Percentiles rank a stretch among this genome's conserved stretches.
Evolutionary conservation across 2,797 vertebrate genomes (phyloP).

Genomic region (Iguana delicatissima): DNA sequence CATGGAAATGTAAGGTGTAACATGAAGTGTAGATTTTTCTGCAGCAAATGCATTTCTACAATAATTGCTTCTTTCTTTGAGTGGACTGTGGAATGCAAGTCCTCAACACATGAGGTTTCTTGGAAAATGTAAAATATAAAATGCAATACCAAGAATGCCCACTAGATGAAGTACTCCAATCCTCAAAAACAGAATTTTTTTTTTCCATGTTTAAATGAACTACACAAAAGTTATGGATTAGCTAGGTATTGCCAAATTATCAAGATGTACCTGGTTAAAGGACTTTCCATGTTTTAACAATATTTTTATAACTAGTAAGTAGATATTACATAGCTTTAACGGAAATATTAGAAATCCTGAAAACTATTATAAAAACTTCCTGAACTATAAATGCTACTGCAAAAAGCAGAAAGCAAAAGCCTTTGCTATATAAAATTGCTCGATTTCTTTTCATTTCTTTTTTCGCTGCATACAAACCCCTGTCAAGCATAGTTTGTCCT

Average conservation of each 20-base stretch:
- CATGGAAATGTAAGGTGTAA: constrained; percentile 26
- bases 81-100: neutral
- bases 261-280: neutral
- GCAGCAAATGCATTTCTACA: neutral
- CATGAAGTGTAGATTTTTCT: neutral
- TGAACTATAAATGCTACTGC: constrained; percentile 5
- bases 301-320: no score
- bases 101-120: neutral
- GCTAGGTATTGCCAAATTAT: neutral
- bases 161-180: constrained; percentile 26
- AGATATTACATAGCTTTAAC: no score
- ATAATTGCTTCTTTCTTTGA: neutral
- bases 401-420: constrained; percentile 14
- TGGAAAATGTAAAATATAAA: neutral
- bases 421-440: constrained; percentile 50
- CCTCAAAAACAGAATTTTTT: constrained; percentile 21
- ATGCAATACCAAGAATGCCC: constrained; percentile 24
- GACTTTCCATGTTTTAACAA: no score
- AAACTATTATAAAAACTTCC: constrained; percentile 33
- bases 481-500: neutral
- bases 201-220: constrained; percentile 2
- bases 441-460: constrained; percentile 17
- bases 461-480: constrained; percentile 16
- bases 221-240: neutral
- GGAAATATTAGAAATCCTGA: neutral